Evolutionary conservation across 2,797 vertebrate genomes (phyloP).

Genomic region (Lophotriccus pileatus): DNA sequence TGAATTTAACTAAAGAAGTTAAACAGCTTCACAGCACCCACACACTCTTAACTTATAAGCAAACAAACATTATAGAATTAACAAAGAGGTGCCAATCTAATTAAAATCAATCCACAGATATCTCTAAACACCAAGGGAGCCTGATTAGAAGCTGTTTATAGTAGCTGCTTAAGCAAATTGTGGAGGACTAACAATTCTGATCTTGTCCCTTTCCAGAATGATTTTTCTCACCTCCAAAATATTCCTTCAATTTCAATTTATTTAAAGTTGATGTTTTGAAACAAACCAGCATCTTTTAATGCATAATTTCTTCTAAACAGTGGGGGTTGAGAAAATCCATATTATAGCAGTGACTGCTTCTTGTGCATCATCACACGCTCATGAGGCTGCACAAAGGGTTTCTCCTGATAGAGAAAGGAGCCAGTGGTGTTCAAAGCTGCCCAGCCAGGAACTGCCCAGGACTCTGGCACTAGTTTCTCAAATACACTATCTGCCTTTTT

Average conservation of each 20-base stretch:
- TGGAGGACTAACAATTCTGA: constrained; percentile 1
- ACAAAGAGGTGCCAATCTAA: constrained; percentile 43
- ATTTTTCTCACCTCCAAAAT: constrained; percentile 3
- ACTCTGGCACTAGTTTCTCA: not conserved
- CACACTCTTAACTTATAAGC: not conserved
- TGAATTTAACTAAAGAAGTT: not conserved
- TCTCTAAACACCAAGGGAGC: constrained; percentile 8
- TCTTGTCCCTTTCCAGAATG: not conserved
- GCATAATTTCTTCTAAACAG: not conserved
- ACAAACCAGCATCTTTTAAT: not conserved
- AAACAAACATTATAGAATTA: constrained; percentile 38
- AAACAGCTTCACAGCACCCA: not conserved
- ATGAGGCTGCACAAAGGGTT: not conserved
- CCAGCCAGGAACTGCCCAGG: not conserved
- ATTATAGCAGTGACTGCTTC: not conserved
- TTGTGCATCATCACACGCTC: not conserved
- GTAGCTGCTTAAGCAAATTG: constrained; percentile 37
- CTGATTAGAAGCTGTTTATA: constrained; percentile 47
- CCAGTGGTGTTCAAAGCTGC: not conserved
- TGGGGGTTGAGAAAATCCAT: not conserved
- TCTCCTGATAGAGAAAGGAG: not conserved
- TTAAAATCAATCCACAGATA: constrained; percentile 40
- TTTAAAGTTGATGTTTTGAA: not conserved
- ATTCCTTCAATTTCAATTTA: not conserved
- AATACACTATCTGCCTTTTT: not conserved